Conservation (phyloP, 2,113 vertebrate species). For the Ifrita kowaldi region DNA sequence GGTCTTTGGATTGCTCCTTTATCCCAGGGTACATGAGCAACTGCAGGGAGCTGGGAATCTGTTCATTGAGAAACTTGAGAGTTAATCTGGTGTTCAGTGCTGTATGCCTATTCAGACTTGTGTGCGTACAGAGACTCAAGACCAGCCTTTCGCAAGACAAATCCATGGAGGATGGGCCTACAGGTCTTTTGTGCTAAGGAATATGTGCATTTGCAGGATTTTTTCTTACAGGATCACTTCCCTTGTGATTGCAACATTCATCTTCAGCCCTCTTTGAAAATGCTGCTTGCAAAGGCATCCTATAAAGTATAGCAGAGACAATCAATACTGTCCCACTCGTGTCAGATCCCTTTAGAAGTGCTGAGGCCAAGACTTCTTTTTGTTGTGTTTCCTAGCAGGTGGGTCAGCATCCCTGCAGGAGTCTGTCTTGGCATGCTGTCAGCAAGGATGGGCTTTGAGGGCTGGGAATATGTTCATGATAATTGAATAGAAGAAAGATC, state of each 20-base stretch:
- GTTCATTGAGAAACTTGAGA: neutral
- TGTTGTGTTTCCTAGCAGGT: neutral
- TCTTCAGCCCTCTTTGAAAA: neutral
- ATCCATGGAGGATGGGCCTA: neutral
- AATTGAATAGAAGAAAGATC: neutral
- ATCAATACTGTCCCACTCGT: neutral
- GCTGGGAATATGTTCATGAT: neutral
- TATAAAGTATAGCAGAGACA: neutral
- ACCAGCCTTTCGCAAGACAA: neutral
- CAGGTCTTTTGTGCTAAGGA: neutral
- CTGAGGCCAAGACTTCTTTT: neutral
- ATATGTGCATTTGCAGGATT: neutral
- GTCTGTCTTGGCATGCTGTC: neutral
- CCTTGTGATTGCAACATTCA: neutral
- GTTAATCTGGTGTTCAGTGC: neutral
- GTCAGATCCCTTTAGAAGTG: neutral
- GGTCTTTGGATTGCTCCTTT: neutral
- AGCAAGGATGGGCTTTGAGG: neutral
- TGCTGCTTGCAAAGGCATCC: neutral
- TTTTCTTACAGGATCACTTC: neutral
- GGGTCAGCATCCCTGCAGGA: neutral
- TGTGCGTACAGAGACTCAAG: rapidly evolving
- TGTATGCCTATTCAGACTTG: neutral
- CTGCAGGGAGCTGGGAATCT: neutral
- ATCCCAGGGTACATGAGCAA: neutral